Evolutionary conservation across 2,888 invertebrate species (phyloP), one percentile per base, ranked within the genome.

Genomic region (Eupsilia transversa): DNA sequence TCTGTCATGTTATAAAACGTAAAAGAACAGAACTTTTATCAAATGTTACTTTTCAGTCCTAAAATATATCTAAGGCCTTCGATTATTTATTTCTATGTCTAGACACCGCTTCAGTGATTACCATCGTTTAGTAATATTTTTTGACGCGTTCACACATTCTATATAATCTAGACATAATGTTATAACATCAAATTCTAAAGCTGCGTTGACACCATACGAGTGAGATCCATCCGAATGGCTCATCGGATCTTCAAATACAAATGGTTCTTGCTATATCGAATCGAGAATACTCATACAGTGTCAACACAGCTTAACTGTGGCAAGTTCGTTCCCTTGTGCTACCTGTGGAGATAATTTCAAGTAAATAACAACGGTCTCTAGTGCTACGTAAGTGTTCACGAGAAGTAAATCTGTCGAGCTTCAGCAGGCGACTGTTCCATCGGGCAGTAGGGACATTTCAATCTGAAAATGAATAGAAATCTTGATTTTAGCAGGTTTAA

Each of bases 371-470:
- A 74, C 67, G 69, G 66, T 72, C 27, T 71, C 56, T 70, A 74
- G 60, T 72, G 27, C 27, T 76, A 60, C 1, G 3, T 20, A 66
- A 72, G 56, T 68, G 76, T 90, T 94, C 92, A 96, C 96, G 98
- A 99, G 97, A 99, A 99, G 95, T 98, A 98, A 92, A 99, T 98
- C 93, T 98, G 98, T 92, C 98, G 97, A 65, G 99, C 99, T 93
- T 99, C 99, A 74, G 98, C 97, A 35, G 99, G 98, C 87, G 98
- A 98, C 93, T 99, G 99, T 94, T 99, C 99, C 93, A 99, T 98
- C 0, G 99, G 99, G 92, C 99, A 99, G 96, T 99, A 99, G 0
- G 99, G 99, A 92, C 99, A 99, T 96, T 99, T 99, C 94, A 99
- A 97, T 92, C 99, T 99, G 97, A 82, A 97, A 97, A 77, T 54